phyloP scores from a whole-genome alignment of 2,888 invertebrate genomes.

The Sminthurides aquaticus region DNA sequence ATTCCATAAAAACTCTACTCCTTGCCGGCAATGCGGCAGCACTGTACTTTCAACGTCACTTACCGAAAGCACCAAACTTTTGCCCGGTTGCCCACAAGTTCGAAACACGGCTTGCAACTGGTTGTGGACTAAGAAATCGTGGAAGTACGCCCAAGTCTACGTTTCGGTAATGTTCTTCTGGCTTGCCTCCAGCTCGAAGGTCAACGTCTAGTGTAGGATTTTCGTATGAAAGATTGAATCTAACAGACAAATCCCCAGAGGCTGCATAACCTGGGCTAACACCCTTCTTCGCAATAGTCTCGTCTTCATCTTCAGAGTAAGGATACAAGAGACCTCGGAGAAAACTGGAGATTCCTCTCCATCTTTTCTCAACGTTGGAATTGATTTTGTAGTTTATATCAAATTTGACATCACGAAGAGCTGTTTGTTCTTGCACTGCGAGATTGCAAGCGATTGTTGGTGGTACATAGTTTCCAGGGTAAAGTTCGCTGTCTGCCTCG shows the following conservation, averaged over 20 bases:
- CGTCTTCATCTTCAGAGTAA: constrained; percentile 24
- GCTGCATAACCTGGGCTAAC: not conserved
- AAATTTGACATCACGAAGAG: constrained; percentile 30
- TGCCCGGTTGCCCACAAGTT: constrained; percentile 24
- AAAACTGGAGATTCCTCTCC: constrained; percentile 22
- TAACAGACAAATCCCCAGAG: not conserved
- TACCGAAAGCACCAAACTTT: constrained; percentile 31
- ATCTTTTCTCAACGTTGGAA: constrained; percentile 23
- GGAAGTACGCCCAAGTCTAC: constrained; percentile 38
- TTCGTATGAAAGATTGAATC: constrained; percentile 6
- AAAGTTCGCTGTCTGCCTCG: constrained; percentile 28
- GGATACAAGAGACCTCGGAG: constrained; percentile 28
- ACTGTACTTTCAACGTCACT: not conserved
- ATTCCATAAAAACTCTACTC: too few relatives aligned
- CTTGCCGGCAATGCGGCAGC: too few relatives aligned
- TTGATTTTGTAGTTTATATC: constrained; percentile 33
- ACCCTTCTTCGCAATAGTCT: not conserved
- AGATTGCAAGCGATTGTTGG: constrained; percentile 32
- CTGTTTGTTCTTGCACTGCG: constrained; percentile 32
- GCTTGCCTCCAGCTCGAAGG: constrained; percentile 15
- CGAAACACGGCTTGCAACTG: constrained; percentile 32
- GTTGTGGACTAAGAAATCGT: constrained; percentile 24
- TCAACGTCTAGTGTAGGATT: constrained; percentile 32
- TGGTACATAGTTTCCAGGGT: constrained; percentile 33
- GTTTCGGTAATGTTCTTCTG: constrained; percentile 33